These are phyloP conservation scores for Leptura quadrifasciata DNA, from an alignment of 2,888 invertebrate species.

Conservation along the genomic window DNA sequence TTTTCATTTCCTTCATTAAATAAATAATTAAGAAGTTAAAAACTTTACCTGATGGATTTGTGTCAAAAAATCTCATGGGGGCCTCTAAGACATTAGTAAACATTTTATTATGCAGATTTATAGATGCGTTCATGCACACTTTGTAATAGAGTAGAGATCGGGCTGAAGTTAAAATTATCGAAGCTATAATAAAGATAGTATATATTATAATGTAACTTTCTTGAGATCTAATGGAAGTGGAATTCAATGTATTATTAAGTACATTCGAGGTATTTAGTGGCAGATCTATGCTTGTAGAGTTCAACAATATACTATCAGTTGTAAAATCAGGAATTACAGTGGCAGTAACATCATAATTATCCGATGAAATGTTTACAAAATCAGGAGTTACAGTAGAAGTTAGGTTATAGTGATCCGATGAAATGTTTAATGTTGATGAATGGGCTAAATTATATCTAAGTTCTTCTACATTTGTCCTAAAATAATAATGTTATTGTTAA, in stretches of 20 bases:
- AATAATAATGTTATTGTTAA: conserved; percentile 44
- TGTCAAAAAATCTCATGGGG: conserved; percentile 89
- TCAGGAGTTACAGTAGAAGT: background rate
- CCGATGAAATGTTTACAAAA: background rate
- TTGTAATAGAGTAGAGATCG: conserved; percentile 84
- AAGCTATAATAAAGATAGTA: conserved; percentile 76
- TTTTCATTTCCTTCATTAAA: no score
- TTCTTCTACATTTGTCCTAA: conserved; percentile 74
- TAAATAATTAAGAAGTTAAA: no score
- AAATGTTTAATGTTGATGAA: background rate
- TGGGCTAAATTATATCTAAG: conserved; percentile 48
- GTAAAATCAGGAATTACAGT: background rate
- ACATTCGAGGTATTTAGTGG: conserved; percentile 13
- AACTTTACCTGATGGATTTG: conserved; percentile 83
- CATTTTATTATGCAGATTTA: conserved; percentile 85
- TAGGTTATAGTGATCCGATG: background rate
- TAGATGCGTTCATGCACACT: conserved; percentile 85
- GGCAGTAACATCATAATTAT: conserved; percentile 5
- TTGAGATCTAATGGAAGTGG: conserved; percentile 12
- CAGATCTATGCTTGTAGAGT: background rate
- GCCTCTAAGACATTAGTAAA: conserved; percentile 84
- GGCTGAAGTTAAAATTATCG: conserved; percentile 78
- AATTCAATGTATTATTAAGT: background rate
- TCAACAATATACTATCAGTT: background rate
- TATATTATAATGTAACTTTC: conserved; percentile 76